Conservation (phyloP, 2,797 vertebrate genomes). For the Macropodus opercularis region DNA sequence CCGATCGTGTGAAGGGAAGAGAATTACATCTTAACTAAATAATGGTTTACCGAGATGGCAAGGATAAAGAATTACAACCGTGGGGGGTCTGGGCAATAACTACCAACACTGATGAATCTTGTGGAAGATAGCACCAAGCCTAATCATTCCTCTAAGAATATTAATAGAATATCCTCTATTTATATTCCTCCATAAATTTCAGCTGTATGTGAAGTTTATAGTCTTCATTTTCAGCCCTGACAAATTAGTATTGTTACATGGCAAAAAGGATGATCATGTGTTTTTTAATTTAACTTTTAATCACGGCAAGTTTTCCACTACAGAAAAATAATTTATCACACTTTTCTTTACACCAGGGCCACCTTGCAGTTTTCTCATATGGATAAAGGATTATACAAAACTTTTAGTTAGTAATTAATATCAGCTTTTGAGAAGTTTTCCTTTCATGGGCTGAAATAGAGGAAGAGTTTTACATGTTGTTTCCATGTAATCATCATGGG, state of each 20-base stretch:
- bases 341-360: constrained; percentile 14
- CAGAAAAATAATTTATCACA: constrained; percentile 23
- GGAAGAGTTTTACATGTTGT: constrained; percentile 15
- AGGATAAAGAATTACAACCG: constrained; percentile 74
- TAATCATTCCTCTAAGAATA: constrained; percentile 65
- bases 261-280: constrained; percentile 29
- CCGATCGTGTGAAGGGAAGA: constrained; percentile 58
- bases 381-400: constrained; percentile 14
- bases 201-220: constrained; percentile 56
- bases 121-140: constrained; percentile 58
- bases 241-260: constrained; percentile 51
- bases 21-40: constrained; percentile 78
- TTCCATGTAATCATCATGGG: constrained; percentile 14
- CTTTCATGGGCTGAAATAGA: constrained; percentile 19
- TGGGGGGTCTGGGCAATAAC: constrained; percentile 77
- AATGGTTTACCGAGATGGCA: constrained; percentile 78
- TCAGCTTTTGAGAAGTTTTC: constrained; percentile 10
- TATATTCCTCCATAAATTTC: constrained; percentile 65
- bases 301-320: constrained; percentile 17
- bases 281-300: constrained; percentile 38
- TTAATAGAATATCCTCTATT: constrained; percentile 62
- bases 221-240: constrained; percentile 60
- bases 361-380: constrained; percentile 26
- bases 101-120: constrained; percentile 72
- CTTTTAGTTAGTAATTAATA: constrained; percentile 21